Base-by-base conservation (phyloP, 2,888 invertebrate genomes). In the Theristus sp. region DNA sequence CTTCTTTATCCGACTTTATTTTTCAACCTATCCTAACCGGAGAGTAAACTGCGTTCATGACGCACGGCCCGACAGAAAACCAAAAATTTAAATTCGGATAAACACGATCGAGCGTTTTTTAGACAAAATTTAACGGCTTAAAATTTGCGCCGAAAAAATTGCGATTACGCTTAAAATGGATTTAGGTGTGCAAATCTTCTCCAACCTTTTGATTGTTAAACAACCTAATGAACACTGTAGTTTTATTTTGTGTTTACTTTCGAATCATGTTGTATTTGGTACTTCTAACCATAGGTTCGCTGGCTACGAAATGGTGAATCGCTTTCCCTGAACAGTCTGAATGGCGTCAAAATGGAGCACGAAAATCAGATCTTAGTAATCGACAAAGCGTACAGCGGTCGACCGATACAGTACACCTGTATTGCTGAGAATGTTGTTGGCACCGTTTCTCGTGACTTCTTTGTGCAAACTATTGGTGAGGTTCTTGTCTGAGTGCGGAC, bases 371-470 rank as follows among this genome's bases (percentile, higher is more conserved):
- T 57, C 30, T 58, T 69, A 53, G 60, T 57, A 49, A 62, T 68
- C 46, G 65, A 65, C 25, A 61, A 61, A 22, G 61, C 63, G 54
- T 31, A 38, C 54, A 31, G 24, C 1, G 60, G 54, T 27, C 47
- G 46, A 6, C 61, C 61, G 57, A 61, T 65, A 24, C 67, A 67
- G 6, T 68, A 66, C 60, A 68, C 69, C 6, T 72, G 72, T 58
- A 63, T 65, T 22, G 70, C 65, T 6, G 63, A 64, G 47, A 72
- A 72, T 63, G 64, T 66, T 53, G 71, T 68, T 1, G 72, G 72
- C 28, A 47, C 61, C 10, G 63, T 66, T 38, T 64, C 68, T 30
- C 63, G 70, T 1, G 72, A 72, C 61, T 72, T 71, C 63, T 70
- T 69, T 61, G 67, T 72, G 20, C 65, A 69, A 56, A 62, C 63